These are phyloP conservation scores for Pantelozetes paolii DNA, from an alignment of 2,888 invertebrate genomes.

Conservation along the genomic window DNA sequence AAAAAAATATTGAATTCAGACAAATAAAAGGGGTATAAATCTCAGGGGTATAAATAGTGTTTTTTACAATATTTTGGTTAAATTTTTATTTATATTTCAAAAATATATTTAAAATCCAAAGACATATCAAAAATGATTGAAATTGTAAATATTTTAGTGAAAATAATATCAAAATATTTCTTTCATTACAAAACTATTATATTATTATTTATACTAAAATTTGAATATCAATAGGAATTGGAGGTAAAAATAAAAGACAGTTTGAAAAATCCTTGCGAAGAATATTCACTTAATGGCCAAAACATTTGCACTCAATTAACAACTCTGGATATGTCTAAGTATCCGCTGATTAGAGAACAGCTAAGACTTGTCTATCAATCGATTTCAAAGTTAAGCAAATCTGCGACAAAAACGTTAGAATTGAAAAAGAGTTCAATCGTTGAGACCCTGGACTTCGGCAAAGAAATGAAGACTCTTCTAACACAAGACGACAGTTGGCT, in stretches of 20 bases:
- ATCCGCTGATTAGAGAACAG: neutral
- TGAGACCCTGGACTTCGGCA: neutral
- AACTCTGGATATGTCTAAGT: neutral
- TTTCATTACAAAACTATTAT: no score
- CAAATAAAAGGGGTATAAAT: no score
- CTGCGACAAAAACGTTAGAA: neutral
- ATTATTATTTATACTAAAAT: no score
- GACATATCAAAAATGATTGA: no score
- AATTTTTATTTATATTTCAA: neutral
- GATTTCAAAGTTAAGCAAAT: neutral
- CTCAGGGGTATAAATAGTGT: no score
- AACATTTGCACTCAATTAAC: neutral
- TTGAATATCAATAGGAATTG: no score
- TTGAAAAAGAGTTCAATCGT: neutral
- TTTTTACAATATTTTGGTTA: no score
- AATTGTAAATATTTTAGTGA: no score
- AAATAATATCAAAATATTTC: no score
- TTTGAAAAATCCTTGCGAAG: neutral
- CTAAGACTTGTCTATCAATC: neutral
- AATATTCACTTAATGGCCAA: neutral
- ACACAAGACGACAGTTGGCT: neutral
- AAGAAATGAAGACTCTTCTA: neutral
- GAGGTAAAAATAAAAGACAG: neutral
- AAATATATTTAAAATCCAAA: no score
- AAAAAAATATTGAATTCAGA: no score